These are phyloP conservation scores for Chrysocyon brachyurus DNA, from an alignment of 2,797 vertebrate species.

Conservation along the genomic window DNA sequence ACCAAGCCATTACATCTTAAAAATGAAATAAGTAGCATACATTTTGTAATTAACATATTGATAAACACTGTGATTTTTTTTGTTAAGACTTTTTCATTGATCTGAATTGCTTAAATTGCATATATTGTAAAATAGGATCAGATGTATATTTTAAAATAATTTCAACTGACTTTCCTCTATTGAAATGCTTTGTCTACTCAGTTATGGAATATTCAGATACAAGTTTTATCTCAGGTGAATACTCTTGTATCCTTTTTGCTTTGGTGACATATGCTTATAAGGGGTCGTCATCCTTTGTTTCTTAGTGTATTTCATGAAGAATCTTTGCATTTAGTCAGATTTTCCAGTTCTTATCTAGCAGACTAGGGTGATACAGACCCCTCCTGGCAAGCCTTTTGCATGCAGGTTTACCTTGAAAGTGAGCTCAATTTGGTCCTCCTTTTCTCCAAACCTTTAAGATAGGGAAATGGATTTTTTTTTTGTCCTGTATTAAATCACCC, in stretches of 20 bases:
- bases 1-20: conserved; percentile 87
- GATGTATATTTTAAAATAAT: conserved; percentile 89
- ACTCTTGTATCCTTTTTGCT: conserved; percentile 87
- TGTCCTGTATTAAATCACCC: not conserved
- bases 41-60: conserved; percentile 89
- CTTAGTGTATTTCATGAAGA: conserved; percentile 83
- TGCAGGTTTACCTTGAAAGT: conserved; percentile 59
- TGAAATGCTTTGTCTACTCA: conserved; percentile 88
- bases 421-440: conserved; percentile 39
- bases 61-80: conserved; percentile 90
- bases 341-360: conserved; percentile 55
- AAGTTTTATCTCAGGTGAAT: conserved; percentile 92
- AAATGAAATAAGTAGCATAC: conserved; percentile 87
- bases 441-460: conserved; percentile 49
- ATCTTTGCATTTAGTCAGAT: conserved; percentile 75
- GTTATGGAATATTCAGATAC: conserved; percentile 87
- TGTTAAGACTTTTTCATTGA: conserved; percentile 88
- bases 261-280: conserved; percentile 83
- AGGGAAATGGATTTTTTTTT: conserved; percentile 69
- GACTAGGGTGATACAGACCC: not conserved
- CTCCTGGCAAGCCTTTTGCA: not conserved
- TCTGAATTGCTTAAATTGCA: conserved; percentile 89
- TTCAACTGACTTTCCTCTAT: conserved; percentile 88
- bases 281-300: conserved; percentile 82
- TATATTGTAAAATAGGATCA: conserved; percentile 89